Conservation (phyloP, 2,888 invertebrate species). For the Sminthurinus aureus region DNA sequence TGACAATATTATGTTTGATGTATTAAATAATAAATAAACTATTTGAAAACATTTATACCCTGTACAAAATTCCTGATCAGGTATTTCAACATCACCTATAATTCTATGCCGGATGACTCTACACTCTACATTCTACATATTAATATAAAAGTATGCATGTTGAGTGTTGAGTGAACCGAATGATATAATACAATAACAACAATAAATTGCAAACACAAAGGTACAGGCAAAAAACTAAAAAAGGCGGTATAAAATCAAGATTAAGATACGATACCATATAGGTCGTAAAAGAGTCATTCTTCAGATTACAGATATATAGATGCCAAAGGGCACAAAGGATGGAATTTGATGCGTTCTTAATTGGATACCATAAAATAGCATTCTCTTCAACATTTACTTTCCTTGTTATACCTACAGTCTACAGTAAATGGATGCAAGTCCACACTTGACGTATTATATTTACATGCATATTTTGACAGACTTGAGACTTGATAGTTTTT, state of each 20-base stretch:
- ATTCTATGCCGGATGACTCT: no score
- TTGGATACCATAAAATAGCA: conserved; percentile 34
- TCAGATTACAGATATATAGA: background rate
- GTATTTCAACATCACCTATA: no score
- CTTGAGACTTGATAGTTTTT: no score
- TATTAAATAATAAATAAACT: no score
- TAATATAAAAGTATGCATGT: no score
- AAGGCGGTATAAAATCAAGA: conserved; percentile 25
- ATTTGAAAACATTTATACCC: no score
- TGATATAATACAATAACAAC: background rate
- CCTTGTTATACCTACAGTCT: background rate
- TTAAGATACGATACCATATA: conserved; percentile 23
- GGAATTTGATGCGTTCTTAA: conserved; percentile 30
- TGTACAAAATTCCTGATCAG: no score
- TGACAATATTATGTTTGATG: no score
- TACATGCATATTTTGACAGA: no score
- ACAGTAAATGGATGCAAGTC: background rate
- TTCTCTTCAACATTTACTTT: conserved; percentile 7
- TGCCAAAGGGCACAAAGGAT: conserved; percentile 27
- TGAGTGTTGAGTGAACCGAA: no score
- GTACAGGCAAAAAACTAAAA: background rate
- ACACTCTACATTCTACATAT: no score
- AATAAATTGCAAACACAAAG: conserved; percentile 7
- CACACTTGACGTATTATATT: background rate
- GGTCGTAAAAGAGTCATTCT: conserved; percentile 35